Base-by-base conservation (phyloP, 2,888 invertebrate species). In the Dynastes maya region DNA sequence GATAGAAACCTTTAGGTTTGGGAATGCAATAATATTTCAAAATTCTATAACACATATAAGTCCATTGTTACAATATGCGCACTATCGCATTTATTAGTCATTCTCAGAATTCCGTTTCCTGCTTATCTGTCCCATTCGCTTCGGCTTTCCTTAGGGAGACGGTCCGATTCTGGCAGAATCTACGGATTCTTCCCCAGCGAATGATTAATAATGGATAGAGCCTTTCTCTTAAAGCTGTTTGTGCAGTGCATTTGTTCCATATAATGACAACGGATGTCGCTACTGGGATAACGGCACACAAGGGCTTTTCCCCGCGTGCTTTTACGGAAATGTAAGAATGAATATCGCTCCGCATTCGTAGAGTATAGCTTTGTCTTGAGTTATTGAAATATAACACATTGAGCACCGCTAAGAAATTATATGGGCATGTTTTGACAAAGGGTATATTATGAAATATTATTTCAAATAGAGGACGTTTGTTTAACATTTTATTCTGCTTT, bases 121-220 rank as follows among this genome's bases (percentile, higher is more conserved):
- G 63, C 32, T 63, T 63, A 63, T 63, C 32, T 32, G 32, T 32
- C 29, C 63, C 32, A 32, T 29, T 63, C 13, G 29, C 29, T 63
- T 63, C 63, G 29, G 5, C 32, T 63, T 63, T 9, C 63, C 63
- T 63, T n/a, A 2, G 32, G 13, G 63, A 32, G 2, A 32, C 22
- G 29, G 13, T 63, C 13, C 63, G 63, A 63, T 63, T 13, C 32
- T 13, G 63, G 32, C 6, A 27, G 63, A 63, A 11, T 29, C 29
- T 63, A 63, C 63, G 63, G 63, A 55, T 63, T 63, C 63, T 63
- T 32, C 63, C 63, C 63, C 29, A 63, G 63, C 63, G 29, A 13
- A 63, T 63, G 63, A 63, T 63, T 63, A 63, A 63, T 63, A 63
- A 63, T 63, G 29, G 63, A 63, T 27, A 11, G 29, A 32, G 63